These are phyloP conservation scores for Perizoma affinitatum DNA, from an alignment of 2,888 invertebrate genomes.

Conservation along the genomic window DNA sequence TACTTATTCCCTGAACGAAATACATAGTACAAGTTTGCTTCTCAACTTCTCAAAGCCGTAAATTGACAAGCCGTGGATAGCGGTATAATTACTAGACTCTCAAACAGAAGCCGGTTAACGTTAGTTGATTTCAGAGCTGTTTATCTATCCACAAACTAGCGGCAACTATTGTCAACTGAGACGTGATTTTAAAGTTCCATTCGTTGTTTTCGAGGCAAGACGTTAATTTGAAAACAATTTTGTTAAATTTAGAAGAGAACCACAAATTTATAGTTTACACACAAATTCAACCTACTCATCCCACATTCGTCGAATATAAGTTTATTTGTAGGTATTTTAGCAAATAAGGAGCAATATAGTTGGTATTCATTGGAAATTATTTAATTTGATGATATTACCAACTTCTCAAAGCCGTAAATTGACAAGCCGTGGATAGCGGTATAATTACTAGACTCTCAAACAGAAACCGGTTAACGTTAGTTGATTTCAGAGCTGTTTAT, in stretches of 20 bases:
- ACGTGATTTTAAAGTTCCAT: slow-evolving; percentile 4
- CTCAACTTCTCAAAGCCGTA: slow-evolving; percentile 13
- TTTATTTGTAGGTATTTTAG: too few species aligned
- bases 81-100: slow-evolving; percentile 5
- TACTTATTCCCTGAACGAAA: not conserved
- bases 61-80: slow-evolving; percentile 6
- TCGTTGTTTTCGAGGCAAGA: not conserved
- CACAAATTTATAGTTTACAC: too few species aligned
- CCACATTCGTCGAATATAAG: too few species aligned
- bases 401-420: slow-evolving; percentile 14
- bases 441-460: slow-evolving; percentile 8
- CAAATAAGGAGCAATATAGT: too few species aligned
- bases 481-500: slow-evolving; percentile 11
- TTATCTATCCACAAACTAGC: slow-evolving; percentile 14
- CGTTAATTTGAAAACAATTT: not conserved
- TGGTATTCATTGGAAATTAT: too few species aligned
- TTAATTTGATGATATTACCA: too few species aligned
- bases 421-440: not conserved
- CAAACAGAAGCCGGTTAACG: slow-evolving; percentile 7
- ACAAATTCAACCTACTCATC: too few species aligned
- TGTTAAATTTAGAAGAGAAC: too few species aligned
- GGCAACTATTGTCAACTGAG: slow-evolving; percentile 8
- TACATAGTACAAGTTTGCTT: slow-evolving; percentile 3
- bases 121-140: slow-evolving; percentile 6
- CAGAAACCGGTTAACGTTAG: slow-evolving; percentile 3